A percentile compares a stretch with the other conserved stretches of the same genome.
Evolutionary conservation across 2,888 invertebrate genomes (phyloP).

Genomic region (Papilio demoleus): DNA sequence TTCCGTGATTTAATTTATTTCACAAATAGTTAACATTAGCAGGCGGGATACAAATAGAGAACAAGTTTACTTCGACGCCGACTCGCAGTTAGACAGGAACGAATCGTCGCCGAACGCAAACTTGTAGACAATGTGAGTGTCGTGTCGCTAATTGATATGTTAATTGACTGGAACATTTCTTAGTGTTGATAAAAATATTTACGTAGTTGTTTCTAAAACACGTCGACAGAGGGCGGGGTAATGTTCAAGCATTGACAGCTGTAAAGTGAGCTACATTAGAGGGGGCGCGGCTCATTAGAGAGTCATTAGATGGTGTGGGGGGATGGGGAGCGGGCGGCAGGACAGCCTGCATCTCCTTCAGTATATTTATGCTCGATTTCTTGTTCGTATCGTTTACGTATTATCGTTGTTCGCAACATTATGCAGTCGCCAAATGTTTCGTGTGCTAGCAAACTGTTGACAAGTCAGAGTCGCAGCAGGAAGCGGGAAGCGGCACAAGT

Average conservation of each 20-base stretch:
- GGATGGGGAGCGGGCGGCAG: background rate
- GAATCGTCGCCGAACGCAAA: background rate
- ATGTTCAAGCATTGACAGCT: background rate
- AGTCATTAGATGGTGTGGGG: background rate
- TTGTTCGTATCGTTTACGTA: too few species aligned
- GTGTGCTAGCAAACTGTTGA: background rate
- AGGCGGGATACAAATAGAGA: background rate
- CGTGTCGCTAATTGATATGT: background rate
- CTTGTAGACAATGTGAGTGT: background rate
- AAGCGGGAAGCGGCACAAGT: background rate
- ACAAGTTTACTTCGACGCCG: background rate
- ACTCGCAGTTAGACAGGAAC: background rate
- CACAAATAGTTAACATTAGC: background rate
- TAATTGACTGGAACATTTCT: background rate
- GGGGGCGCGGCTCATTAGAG: slow-evolving; percentile 16
- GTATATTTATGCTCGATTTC: background rate
- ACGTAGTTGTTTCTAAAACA: background rate
- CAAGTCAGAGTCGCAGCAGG: background rate
- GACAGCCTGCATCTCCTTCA: background rate
- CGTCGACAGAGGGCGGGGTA: background rate
- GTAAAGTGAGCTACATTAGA: background rate
- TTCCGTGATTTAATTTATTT: slow-evolving; percentile 15
- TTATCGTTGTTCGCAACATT: too few species aligned
- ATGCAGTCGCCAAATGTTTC: too few species aligned
- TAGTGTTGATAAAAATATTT: background rate